Evolutionary conservation across 2,113 vertebrate genomes (phyloP), one percentile per base, ranked within the genome.

Genomic region (Illadopsis cleaveri): DNA sequence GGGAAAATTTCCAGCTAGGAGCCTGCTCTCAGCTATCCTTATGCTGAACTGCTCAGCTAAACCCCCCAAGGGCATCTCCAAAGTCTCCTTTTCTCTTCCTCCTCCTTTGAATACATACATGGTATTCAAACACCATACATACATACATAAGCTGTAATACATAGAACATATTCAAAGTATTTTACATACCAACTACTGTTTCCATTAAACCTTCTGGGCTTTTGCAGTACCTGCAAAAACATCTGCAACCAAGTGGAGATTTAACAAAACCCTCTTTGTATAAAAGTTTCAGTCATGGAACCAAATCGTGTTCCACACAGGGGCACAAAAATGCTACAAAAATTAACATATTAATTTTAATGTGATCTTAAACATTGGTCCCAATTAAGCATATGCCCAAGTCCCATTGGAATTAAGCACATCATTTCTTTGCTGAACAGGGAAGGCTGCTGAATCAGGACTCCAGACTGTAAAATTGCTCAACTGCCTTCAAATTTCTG

Each of bases 401-500:
- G 80, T 93, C 96, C 82, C 95, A 83, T 75, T 93, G 95, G 92
- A 96, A 83, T 95, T 94, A 86, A 93, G 90, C 80, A 93, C 90
- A 89, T 95, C 10, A 93, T 95, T 97, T 92, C 86, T 89, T 78
- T 94, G 80, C 94, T 89, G 96, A 96, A 60, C 72, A 68, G 80
- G 82, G 86, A 96, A 95, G 90, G 82, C 92, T 97, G 96, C 96
- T 96, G 96, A 96, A 96, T 96, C 96, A 96, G 93, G 95, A 96
- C 86, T 96, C 93, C 57, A 90, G 72, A 94, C 94, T 94, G 96
- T 94, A 96, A 97, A 97, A 97, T 96, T 96, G 94, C 92, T 95
- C 96, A 97, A 96, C 93, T 96, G 96, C 95, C 92, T 96, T 95
- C 93, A 96, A 93, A 95, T 96, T 97, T 96, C 96, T 95, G 51